Evolutionary conservation across 2,113 vertebrate species (phyloP).

Genomic region (Poeciliopsis retropinna): DNA sequence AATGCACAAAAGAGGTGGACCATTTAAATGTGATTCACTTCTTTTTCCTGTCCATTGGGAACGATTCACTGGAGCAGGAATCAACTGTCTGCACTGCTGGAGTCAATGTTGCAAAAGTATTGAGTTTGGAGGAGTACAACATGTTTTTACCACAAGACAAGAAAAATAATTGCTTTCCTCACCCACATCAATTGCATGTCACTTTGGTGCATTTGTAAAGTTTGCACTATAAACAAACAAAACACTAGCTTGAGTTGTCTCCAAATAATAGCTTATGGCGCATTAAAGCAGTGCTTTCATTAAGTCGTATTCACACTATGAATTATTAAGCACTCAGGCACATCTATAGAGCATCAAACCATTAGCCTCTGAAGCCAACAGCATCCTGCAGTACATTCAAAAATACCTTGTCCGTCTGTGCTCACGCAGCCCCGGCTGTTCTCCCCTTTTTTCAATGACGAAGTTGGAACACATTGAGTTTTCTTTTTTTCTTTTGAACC

Average conservation of each 20-base stretch:
- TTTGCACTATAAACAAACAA: slow-evolving; percentile 27
- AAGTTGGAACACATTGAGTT: slow-evolving; percentile 52
- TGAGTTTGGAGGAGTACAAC: slow-evolving; percentile 2
- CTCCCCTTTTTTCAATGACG: slow-evolving; percentile 65
- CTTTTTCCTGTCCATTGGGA: neutral
- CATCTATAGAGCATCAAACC: slow-evolving; percentile 77
- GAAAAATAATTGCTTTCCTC: slow-evolving; percentile 11
- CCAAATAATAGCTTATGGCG: slow-evolving; percentile 42
- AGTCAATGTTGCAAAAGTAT: neutral
- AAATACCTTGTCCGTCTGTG: slow-evolving; percentile 54
- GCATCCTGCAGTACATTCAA: slow-evolving; percentile 62
- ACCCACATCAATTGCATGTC: slow-evolving; percentile 7
- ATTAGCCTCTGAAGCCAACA: slow-evolving; percentile 72
- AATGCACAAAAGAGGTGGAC: slow-evolving; percentile 14
- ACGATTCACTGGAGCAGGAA: slow-evolving; percentile 27
- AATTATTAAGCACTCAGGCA: slow-evolving; percentile 77
- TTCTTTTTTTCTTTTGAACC: slow-evolving; percentile 24
- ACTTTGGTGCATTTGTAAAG: slow-evolving; percentile 7
- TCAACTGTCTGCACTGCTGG: slow-evolving; percentile 8
- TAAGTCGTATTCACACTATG: slow-evolving; percentile 65
- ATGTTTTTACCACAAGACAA: slow-evolving; percentile 19
- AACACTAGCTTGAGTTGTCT: slow-evolving; percentile 19
- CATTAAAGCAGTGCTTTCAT: slow-evolving; percentile 64
- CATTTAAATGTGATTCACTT: slow-evolving; percentile 22
- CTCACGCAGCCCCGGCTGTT: slow-evolving; percentile 48